A percentile compares a stretch with the other conserved stretches of the same genome.
These are phyloP conservation scores for Fulica atra DNA, from an alignment of 2,113 vertebrate genomes.

Conservation along the genomic window DNA sequence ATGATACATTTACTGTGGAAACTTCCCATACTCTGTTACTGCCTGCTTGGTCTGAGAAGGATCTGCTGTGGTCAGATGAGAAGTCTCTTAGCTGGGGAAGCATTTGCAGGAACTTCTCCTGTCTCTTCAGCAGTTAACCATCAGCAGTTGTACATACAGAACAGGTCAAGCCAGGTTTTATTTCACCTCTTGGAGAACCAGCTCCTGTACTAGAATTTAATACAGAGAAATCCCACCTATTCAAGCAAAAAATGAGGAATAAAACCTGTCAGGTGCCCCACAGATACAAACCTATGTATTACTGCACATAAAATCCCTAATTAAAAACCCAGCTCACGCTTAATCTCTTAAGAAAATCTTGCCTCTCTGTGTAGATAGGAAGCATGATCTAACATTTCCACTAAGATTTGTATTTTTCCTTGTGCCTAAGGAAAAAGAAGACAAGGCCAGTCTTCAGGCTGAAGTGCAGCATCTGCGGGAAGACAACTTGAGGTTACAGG, in stretches of 20 bases:
- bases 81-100: not conserved
- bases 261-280: not conserved
- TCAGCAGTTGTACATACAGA: not conserved
- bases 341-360: not conserved
- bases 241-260: not conserved
- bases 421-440: constrained; percentile 88
- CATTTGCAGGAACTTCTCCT: not conserved
- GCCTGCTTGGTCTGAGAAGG: not conserved
- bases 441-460: constrained; percentile 88
- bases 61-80: not conserved
- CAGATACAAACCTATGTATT: not conserved
- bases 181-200: not conserved
- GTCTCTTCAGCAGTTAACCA: not conserved
- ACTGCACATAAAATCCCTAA: not conserved
- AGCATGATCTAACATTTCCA: not conserved
- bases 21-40: not conserved
- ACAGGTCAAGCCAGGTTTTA: not conserved
- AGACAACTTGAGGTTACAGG: constrained; percentile 93
- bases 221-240: not conserved
- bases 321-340: not conserved
- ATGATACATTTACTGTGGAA: not conserved
- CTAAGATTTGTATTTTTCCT: not conserved
- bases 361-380: not conserved
- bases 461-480: constrained; percentile 91
- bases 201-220: not conserved